Base-by-base conservation (phyloP, 2,888 invertebrate genomes). In the Eupithecia pulchellata region DNA sequence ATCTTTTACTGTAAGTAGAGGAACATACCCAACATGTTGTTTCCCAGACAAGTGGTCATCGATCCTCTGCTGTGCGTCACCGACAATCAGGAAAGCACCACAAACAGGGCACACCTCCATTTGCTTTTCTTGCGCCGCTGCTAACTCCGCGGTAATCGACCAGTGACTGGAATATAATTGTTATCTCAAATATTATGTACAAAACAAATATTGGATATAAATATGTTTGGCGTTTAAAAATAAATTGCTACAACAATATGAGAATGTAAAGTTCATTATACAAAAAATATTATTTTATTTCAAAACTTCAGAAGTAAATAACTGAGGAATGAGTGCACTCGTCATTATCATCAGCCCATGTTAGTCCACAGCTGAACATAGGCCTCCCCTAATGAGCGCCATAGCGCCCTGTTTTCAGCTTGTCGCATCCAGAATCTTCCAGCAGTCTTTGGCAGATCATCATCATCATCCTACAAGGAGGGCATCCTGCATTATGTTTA, bases 91-190 rank as follows among this genome's bases (percentile, higher is more conserved):
- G 91, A 99, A 99, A 9, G 99, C 99, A 1, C 99, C 99, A 88
- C 99, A 99, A 1, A 99, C 98, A 79, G 98, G 98, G 90, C 99
- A 99, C 25, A 99, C 99, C 91, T 99, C 99, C 99, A 99, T 99
- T 88, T 98, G 98, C 89, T 99, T 99, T 89, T 98, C 98, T 86
- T 98, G 98, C 11, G 98, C 97, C 0, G 97, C 97, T 4, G 97
- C 97, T 80, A 98, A 91, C 89, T 98, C 98, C 0, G 97, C 97
- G 9, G 97, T 97, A 92, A 97, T 95, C 66, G 96, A 96, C 96
- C 96, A 96, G 79, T 96, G 95, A 80, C 95, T 95, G 81, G 14
- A 65, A 60, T 3, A 70, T 34, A 67, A 39, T n/a, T n/a, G n/a
- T n/a, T n/a, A n/a, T n/a, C n/a, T n/a, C n/a, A n/a, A n/a, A n/a